phyloP scores from a whole-genome alignment of 2,113 vertebrate genomes.

The Neogale vison region DNA sequence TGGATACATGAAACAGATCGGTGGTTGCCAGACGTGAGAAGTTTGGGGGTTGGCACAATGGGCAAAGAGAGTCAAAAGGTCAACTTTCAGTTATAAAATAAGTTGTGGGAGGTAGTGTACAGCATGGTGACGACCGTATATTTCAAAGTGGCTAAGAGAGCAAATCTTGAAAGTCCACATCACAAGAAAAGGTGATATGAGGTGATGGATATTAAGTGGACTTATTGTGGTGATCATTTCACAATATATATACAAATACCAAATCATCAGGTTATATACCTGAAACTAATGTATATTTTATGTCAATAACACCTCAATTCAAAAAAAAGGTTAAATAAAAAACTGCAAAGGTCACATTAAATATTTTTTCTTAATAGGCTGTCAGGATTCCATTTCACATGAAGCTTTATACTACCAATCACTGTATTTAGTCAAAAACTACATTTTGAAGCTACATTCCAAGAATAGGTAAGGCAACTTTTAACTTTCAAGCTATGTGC shows the following conservation, averaged over 20 bases:
- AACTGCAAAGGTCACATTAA: not conserved
- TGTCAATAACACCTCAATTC: not conserved
- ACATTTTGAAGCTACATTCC: not conserved
- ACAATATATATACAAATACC: not conserved
- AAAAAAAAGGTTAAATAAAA: not conserved
- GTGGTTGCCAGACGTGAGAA: not conserved
- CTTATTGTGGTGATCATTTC: not conserved
- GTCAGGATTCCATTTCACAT: slow-evolving; percentile 10
- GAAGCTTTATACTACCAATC: not conserved
- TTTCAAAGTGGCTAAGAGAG: not conserved
- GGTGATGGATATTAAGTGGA: not conserved
- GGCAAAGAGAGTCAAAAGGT: not conserved
- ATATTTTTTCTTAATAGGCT: not conserved
- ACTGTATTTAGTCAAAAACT: slow-evolving; percentile 3
- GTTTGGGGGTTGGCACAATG: not conserved
- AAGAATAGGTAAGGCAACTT: not conserved
- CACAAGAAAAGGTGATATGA: not conserved
- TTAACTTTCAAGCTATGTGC: not conserved
- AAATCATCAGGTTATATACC: not conserved
- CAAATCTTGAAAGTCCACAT: not conserved
- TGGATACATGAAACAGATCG: not conserved
- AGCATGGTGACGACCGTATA: not conserved
- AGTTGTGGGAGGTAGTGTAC: not conserved
- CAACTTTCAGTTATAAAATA: not conserved
- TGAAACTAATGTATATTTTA: not conserved